These are phyloP conservation scores for Gymnocheta viridis DNA, from an alignment of 2,888 invertebrate species.

Conservation along the genomic window DNA sequence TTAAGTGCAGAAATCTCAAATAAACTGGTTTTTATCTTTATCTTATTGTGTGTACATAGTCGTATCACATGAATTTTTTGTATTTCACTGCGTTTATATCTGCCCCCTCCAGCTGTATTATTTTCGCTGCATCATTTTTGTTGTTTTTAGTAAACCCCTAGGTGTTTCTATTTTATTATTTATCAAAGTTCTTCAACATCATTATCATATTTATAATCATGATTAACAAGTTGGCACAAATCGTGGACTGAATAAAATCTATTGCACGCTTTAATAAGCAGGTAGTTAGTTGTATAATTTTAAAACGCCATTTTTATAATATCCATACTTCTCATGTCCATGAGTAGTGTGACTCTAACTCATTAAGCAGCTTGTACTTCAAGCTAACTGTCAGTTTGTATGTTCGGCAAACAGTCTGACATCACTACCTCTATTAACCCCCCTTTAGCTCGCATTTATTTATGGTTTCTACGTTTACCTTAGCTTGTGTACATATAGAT, in stretches of 20 bases:
- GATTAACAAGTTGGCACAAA: conserved; percentile 8
- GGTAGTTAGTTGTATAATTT: conserved; percentile 20
- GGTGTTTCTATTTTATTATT: conserved; percentile 35
- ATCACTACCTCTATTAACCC: conserved; percentile 12
- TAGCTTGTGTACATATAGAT: conserved; percentile 10
- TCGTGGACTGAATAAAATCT: conserved; percentile 37
- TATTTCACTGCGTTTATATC: background rate
- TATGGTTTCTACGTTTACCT: conserved; percentile 13
- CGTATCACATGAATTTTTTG: conserved; percentile 1
- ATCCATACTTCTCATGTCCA: conserved; percentile 31
- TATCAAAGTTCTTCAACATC: conserved; percentile 23
- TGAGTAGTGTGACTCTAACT: conserved; percentile 29
- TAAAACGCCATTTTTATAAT: background rate
- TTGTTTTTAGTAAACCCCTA: conserved; percentile 29
- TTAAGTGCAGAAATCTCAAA: conserved; percentile 13
- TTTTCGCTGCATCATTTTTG: background rate
- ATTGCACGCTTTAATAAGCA: conserved; percentile 51
- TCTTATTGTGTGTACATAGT: background rate
- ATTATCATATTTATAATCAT: conserved; percentile 4
- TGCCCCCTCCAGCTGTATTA: conserved; percentile 17
- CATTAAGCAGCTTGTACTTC: background rate
- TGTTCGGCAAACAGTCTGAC: conserved; percentile 10
- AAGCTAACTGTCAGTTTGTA: conserved; percentile 7
- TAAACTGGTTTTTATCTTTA: conserved; percentile 50
- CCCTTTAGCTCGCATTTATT: conserved; percentile 5